A percentile compares a stretch with the other conserved stretches of the same genome.
Conservation (phyloP, 1,140 invertebrate species). For the Helicoverpa zea region DNA sequence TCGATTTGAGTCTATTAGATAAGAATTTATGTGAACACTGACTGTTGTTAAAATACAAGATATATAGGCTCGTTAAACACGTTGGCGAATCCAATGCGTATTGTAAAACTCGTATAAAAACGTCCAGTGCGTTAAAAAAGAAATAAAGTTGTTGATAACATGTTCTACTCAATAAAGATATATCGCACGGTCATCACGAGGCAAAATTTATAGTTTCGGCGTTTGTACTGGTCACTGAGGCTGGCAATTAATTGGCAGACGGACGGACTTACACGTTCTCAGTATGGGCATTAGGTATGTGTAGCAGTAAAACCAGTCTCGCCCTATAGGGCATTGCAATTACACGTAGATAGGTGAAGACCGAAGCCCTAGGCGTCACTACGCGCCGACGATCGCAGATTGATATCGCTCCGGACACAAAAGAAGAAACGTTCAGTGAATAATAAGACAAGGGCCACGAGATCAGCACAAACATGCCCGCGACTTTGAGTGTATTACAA, state of each 20-base stretch:
- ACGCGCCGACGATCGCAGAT: slow-evolving; percentile 62
- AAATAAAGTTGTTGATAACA: slow-evolving; percentile 49
- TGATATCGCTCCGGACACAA: slow-evolving; percentile 66
- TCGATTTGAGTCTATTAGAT: slow-evolving; percentile 2
- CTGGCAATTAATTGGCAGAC: slow-evolving; percentile 72
- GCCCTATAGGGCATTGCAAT: slow-evolving; percentile 69
- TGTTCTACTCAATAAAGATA: slow-evolving; percentile 51
- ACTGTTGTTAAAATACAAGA: slow-evolving; percentile 15
- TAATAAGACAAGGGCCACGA: slow-evolving; percentile 59
- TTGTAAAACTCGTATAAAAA: slow-evolving; percentile 40
- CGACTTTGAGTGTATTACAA: no score
- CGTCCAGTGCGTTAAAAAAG: slow-evolving; percentile 35
- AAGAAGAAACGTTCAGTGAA: slow-evolving; percentile 65
- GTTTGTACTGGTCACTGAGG: slow-evolving; percentile 56
- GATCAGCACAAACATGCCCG: not conserved
- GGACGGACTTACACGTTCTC: slow-evolving; percentile 63
- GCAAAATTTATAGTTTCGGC: slow-evolving; percentile 65
- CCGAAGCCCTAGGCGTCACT: slow-evolving; percentile 63
- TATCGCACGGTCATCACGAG: slow-evolving; percentile 54
- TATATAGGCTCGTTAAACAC: slow-evolving; percentile 20
- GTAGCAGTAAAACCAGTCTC: slow-evolving; percentile 64
- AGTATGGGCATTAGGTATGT: slow-evolving; percentile 69
- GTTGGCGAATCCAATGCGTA: slow-evolving; percentile 14
- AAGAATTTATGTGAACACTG: not conserved
- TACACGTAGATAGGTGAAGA: slow-evolving; percentile 66